Evolutionary conservation across 2,797 vertebrate species (phyloP).

Genomic region (Melopsittacus undulatus): DNA sequence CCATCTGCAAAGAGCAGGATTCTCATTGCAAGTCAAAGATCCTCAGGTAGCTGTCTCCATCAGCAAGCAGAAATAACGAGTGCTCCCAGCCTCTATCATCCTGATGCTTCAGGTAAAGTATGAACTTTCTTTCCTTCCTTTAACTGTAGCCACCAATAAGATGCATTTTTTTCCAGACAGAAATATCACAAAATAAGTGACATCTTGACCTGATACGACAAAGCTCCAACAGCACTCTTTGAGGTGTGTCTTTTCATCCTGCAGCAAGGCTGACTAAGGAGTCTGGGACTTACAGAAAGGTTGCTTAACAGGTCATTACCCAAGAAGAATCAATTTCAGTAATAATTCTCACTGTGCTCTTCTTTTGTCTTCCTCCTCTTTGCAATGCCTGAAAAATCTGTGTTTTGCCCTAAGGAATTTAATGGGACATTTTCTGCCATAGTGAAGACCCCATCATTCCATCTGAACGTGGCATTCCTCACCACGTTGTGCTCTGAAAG

Average conservation of each 20-base stretch:
- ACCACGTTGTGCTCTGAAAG: background rate
- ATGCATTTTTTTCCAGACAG: background rate
- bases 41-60: slow-evolving; percentile 76
- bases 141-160: background rate
- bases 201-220: background rate
- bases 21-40: slow-evolving; percentile 84
- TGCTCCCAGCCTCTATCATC: slow-evolving; percentile 71
- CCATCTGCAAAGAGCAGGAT: slow-evolving; percentile 86
- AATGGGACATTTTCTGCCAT: background rate
- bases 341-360: background rate
- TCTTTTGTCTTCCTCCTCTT: background rate
- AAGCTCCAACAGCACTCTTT: background rate
- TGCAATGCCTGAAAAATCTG: background rate
- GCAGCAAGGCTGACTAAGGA: background rate
- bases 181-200: background rate
- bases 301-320: background rate
- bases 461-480: background rate
- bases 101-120: slow-evolving; percentile 83
- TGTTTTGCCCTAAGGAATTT: background rate
- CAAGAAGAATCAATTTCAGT: background rate
- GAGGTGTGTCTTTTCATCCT: background rate
- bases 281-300: background rate
- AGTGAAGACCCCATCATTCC: fast-evolving
- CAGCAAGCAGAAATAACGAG: slow-evolving; percentile 81
- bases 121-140: background rate